These are phyloP conservation scores for Ammodytes marinus DNA, from an alignment of 2,113 vertebrate genomes.

Conservation along the genomic window DNA sequence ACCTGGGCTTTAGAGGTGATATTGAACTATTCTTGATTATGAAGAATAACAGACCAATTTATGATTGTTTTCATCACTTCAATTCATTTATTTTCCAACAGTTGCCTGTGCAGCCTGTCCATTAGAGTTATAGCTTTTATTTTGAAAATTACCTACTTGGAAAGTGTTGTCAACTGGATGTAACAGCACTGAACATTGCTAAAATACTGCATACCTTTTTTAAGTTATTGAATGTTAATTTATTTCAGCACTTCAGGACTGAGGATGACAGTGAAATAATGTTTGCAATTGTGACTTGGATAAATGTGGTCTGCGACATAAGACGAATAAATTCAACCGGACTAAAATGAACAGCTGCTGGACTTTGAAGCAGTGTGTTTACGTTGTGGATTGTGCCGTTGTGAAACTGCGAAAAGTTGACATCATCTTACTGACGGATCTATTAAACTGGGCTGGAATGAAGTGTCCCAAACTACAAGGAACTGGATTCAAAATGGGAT, in stretches of 20 bases:
- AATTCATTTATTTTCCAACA: not conserved
- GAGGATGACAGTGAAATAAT: not conserved
- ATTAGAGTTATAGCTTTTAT: not conserved
- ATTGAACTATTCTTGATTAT: not conserved
- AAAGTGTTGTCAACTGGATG: not conserved
- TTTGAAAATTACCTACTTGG: not conserved
- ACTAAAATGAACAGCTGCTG: not conserved
- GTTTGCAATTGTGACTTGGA: not conserved
- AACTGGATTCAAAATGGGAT: not conserved
- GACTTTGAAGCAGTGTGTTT: not conserved
- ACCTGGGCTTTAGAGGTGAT: not conserved
- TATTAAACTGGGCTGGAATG: not conserved
- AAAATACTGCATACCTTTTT: not conserved
- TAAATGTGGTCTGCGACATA: not conserved
- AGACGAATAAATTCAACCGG: not conserved
- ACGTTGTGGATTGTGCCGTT: not conserved
- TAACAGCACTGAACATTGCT: not conserved
- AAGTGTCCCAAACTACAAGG: not conserved
- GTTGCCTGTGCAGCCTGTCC: not conserved
- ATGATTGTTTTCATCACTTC: not conserved
- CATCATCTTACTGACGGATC: not conserved
- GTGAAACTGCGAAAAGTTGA: constrained; percentile 2
- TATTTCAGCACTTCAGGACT: constrained; percentile 21
- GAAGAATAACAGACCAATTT: not conserved
- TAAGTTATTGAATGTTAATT: constrained; percentile 53